Evolutionary conservation across 2,113 vertebrate genomes (phyloP).

Genomic region (Megalops atlanticus): DNA sequence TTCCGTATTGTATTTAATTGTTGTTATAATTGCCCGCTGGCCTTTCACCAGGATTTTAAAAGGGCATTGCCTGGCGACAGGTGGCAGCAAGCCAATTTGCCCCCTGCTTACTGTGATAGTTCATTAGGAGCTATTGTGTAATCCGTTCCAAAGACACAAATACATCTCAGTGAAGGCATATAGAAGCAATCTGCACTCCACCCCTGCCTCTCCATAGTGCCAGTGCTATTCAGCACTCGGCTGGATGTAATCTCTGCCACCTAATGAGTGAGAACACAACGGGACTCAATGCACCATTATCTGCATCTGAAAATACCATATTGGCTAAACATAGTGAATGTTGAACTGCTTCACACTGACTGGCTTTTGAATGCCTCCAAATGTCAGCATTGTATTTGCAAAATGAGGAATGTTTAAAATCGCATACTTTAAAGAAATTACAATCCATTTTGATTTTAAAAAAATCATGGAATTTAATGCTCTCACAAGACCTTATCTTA

Average conservation of each 20-base stretch:
- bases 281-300: conserved; percentile 7
- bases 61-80: conserved; percentile 20
- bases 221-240: conserved; percentile 9
- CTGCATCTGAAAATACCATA: conserved; percentile 10
- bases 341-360: not conserved
- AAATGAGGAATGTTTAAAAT: not conserved
- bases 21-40: conserved; percentile 11
- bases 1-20: conserved; percentile 22
- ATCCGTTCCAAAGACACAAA: conserved; percentile 34
- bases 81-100: conserved; percentile 27
- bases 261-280: conserved; percentile 27
- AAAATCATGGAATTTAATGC: too few species aligned
- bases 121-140: conserved; percentile 35
- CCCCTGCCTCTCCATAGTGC: not conserved
- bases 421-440: too few species aligned
- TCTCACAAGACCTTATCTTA: too few species aligned
- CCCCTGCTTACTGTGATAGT: conserved; percentile 12
- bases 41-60: conserved; percentile 23
- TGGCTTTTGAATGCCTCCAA: conserved; percentile 2
- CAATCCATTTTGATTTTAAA: too few species aligned
- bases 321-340: not conserved
- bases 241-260: conserved; percentile 24
- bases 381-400: not conserved
- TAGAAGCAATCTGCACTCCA: conserved; percentile 17
- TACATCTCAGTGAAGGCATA: conserved; percentile 23